Conservation (phyloP, 2,113 vertebrate species). For the Brevimyrus niger region DNA sequence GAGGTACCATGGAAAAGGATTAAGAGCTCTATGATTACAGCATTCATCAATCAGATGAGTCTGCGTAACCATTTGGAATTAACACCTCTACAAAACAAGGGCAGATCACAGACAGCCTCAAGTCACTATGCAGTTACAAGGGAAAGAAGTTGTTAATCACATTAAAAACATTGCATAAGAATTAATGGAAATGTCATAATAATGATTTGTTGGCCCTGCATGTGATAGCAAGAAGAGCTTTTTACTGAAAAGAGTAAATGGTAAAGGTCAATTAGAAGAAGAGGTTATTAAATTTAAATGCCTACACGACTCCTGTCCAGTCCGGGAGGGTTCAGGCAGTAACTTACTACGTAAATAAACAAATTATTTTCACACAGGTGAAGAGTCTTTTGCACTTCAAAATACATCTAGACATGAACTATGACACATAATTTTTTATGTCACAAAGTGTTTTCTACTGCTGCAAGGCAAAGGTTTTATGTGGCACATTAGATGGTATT, state of each 20-base stretch:
- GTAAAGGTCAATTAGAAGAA: not conserved
- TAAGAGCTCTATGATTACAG: not conserved
- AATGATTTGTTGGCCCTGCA: not conserved
- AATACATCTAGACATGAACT: not conserved
- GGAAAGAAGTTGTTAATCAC: not conserved
- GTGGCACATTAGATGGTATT: constrained; percentile 14
- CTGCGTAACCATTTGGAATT: not conserved
- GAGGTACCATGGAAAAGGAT: not conserved
- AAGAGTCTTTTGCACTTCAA: constrained; percentile 7
- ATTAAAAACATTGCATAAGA: not conserved
- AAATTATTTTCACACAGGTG: not conserved
- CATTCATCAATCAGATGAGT: not conserved
- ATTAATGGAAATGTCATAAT: not conserved
- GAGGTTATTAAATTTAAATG: not conserved
- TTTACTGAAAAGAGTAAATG: not conserved
- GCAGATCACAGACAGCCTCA: not conserved
- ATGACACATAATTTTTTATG: not conserved
- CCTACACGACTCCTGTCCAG: not conserved
- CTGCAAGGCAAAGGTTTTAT: constrained; percentile 18
- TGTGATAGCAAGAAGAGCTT: not conserved
- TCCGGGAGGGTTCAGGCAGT: not conserved
- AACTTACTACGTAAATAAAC: not conserved
- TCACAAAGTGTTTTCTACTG: constrained; percentile 15
- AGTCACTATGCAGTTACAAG: not conserved
- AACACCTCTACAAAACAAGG: not conserved